These are phyloP conservation scores for Cheilosia vernalis DNA, from an alignment of 2,888 invertebrate species.

Conservation along the genomic window DNA sequence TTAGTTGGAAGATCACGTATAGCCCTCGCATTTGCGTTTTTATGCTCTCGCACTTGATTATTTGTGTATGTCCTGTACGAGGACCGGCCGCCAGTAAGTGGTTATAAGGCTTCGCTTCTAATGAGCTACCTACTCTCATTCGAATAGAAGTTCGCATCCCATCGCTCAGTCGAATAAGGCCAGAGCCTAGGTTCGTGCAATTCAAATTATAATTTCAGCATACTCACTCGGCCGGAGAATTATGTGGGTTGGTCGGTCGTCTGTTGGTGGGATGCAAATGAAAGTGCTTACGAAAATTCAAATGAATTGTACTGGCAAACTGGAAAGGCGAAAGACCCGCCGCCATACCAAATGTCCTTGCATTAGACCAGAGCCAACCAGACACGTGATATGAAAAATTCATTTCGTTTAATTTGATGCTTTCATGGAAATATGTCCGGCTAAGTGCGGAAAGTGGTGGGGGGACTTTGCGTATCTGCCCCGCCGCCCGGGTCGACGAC, in stretches of 20 bases:
- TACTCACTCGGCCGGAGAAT: not conserved
- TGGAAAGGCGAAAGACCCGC: not conserved
- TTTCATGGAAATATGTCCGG: conserved; percentile 41
- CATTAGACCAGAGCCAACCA: conserved; percentile 29
- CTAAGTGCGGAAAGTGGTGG: conserved; percentile 1
- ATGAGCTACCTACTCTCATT: conserved; percentile 34
- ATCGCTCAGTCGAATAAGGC: conserved; percentile 3
- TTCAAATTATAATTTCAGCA: conserved; percentile 12
- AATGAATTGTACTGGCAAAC: conserved; percentile 19
- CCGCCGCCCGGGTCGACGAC: not conserved
- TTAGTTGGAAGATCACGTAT: conserved; percentile 56
- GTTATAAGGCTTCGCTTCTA: conserved; percentile 39
- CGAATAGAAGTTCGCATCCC: conserved; percentile 10
- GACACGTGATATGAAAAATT: conserved; percentile 65
- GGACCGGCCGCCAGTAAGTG: conserved; percentile 13
- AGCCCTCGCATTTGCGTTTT: conserved; percentile 21
- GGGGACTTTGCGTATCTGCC: not conserved
- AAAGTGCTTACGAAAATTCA: conserved; percentile 28
- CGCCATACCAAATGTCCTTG: conserved; percentile 8
- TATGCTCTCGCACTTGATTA: conserved; percentile 43
- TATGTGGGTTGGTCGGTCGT: not conserved
- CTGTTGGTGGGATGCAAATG: not conserved
- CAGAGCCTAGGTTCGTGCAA: not conserved
- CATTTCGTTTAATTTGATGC: conserved; percentile 56
- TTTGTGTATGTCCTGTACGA: conserved; percentile 2